A percentile compares a stretch with the other conserved stretches of the same genome.
phyloP scores from a whole-genome alignment of 2,888 invertebrate genomes.

The Callinectes sapidus region DNA sequence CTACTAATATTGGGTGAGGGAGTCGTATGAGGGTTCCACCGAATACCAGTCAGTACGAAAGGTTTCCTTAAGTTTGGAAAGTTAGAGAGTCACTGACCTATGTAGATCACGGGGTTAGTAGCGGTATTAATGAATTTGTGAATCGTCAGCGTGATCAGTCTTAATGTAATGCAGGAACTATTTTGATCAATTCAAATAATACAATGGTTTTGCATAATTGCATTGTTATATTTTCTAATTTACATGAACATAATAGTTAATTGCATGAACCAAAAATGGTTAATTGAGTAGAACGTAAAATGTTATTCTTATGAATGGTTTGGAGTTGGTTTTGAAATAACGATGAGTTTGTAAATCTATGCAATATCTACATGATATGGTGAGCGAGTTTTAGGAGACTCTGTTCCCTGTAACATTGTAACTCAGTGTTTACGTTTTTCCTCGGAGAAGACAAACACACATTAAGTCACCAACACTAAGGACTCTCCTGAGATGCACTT shows the following conservation, averaged over 20 bases:
- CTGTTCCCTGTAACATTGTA: not conserved
- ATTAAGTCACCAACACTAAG: constrained; percentile 9
- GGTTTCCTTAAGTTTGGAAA: too few species aligned
- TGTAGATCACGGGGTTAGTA: too few species aligned
- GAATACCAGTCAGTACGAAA: too few species aligned
- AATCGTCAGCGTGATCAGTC: too few species aligned
- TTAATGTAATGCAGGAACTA: too few species aligned
- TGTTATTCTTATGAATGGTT: not conserved
- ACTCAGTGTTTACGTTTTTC: not conserved
- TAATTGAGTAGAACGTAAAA: not conserved
- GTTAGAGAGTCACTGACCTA: too few species aligned
- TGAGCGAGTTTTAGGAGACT: not conserved
- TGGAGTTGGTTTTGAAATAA: not conserved
- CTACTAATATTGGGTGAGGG: too few species aligned
- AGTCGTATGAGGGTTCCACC: too few species aligned
- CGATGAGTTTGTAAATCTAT: not conserved
- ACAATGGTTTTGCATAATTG: not conserved
- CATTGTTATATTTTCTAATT: not conserved
- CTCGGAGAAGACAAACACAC: not conserved
- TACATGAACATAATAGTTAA: not conserved
- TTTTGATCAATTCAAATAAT: not conserved
- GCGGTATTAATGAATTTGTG: too few species aligned
- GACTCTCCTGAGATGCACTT: not conserved
- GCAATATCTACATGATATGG: not conserved
- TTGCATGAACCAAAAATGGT: constrained; percentile 21